Conservation (phyloP, 2,113 vertebrate species). For the Lates calcarifer region DNA sequence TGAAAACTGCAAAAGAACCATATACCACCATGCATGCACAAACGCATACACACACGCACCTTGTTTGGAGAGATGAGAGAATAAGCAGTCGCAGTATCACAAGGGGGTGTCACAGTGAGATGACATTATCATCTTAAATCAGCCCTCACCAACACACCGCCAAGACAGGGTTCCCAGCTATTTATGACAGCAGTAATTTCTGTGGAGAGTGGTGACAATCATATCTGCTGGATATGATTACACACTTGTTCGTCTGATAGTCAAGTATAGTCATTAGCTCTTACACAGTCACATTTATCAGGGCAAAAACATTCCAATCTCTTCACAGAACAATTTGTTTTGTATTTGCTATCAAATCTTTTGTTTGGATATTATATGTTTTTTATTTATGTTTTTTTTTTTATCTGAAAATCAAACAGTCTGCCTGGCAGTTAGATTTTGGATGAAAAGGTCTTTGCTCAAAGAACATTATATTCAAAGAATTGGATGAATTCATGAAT, state of each 20-base stretch:
- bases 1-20: constrained; percentile 14
- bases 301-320: constrained; percentile 3
- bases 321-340: constrained; percentile 1
- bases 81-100: constrained; percentile 37
- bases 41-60: background rate
- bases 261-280: constrained; percentile 53
- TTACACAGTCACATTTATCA: constrained; percentile 37
- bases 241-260: constrained; percentile 51
- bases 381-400: too few relatives aligned
- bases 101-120: constrained; percentile 48
- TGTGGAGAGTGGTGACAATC: constrained; percentile 65
- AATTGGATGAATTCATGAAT: constrained; percentile 1
- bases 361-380: background rate
- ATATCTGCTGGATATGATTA: constrained; percentile 72
- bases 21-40: background rate
- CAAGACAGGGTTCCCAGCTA: constrained; percentile 42
- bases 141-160: constrained; percentile 37
- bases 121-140: constrained; percentile 66
- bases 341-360: constrained; percentile 7
- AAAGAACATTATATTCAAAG: background rate
- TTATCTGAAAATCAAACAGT: background rate
- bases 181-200: constrained; percentile 76
- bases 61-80: constrained; percentile 31
- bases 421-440: background rate
- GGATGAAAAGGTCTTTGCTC: background rate